Evolutionary conservation across 1,140 invertebrate genomes (phyloP).

Genomic region (Chlorops oryzae): DNA sequence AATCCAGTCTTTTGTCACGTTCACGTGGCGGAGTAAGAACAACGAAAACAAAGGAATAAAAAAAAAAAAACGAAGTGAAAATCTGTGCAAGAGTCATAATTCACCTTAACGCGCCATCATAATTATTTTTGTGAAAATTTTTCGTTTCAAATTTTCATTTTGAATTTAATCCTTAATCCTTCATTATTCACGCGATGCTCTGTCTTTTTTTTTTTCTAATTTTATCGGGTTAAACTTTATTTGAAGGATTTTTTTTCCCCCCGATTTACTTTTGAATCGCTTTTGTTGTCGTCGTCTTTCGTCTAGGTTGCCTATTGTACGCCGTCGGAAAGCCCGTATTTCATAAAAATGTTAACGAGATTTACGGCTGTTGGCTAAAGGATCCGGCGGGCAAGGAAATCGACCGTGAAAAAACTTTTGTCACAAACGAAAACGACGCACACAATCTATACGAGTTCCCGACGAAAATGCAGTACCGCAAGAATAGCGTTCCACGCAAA

Average conservation of each 20-base stretch:
- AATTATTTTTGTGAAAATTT: too few species aligned
- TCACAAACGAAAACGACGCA: conserved; percentile 69
- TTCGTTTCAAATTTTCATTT: too few species aligned
- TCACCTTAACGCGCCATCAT: too few species aligned
- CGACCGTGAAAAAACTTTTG: conserved; percentile 70
- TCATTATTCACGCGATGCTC: too few species aligned
- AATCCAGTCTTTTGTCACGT: too few species aligned
- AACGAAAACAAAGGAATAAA: too few species aligned
- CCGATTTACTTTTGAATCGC: not conserved
- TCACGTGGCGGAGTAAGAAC: too few species aligned
- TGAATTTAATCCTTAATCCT: too few species aligned
- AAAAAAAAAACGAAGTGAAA: too few species aligned
- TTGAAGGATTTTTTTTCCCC: not conserved
- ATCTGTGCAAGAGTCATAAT: too few species aligned
- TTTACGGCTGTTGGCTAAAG: conserved; percentile 78
- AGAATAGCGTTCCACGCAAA: conserved; percentile 48
- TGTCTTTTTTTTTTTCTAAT: too few species aligned
- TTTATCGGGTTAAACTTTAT: not conserved
- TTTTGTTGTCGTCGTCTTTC: not conserved
- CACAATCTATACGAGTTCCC: conserved; percentile 69
- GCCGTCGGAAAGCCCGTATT: conserved; percentile 89
- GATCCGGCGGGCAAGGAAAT: conserved; percentile 62
- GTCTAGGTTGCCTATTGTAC: conserved; percentile 76
- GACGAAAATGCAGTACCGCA: conserved; percentile 64
- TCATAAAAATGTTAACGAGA: conserved; percentile 67